A percentile compares a stretch with the other conserved stretches of the same genome.
Evolutionary conservation across 2,888 invertebrate genomes (phyloP).

Genomic region (Trisateles emortualis): DNA sequence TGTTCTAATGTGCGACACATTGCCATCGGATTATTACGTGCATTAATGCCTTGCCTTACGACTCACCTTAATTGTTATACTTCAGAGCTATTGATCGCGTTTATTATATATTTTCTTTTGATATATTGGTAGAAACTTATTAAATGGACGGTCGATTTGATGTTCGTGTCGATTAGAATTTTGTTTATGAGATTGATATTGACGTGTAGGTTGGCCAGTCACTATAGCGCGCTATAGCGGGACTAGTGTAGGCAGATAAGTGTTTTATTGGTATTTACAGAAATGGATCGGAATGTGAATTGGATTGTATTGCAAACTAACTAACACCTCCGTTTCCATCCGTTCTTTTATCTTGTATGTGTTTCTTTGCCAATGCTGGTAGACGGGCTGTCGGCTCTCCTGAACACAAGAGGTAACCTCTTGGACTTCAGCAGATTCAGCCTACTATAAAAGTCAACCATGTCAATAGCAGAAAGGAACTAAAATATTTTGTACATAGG

Average conservation of each 20-base stretch:
- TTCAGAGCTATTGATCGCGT: slow-evolving; percentile 18
- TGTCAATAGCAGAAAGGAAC: no score
- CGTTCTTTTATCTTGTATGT: no score
- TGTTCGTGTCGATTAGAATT: background rate
- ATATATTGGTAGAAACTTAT: slow-evolving; percentile 14
- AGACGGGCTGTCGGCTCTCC: no score
- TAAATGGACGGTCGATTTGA: slow-evolving; percentile 2
- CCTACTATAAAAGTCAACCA: no score
- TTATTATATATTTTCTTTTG: slow-evolving; percentile 18
- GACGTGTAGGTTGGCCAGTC: slow-evolving; percentile 8
- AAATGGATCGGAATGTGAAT: background rate
- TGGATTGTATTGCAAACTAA: background rate
- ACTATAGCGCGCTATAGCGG: no score
- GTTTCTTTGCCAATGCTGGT: no score
- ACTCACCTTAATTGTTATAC: slow-evolving; percentile 14
- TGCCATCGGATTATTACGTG: slow-evolving; percentile 31
- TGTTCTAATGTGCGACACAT: slow-evolving; percentile 71
- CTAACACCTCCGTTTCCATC: background rate
- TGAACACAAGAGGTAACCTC: no score
- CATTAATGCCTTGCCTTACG: slow-evolving; percentile 24
- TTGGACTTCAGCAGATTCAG: no score
- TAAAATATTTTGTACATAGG: no score
- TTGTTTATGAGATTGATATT: slow-evolving; percentile 11
- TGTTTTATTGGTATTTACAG: background rate
- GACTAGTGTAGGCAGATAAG: background rate